Evolutionary conservation across 2,797 vertebrate genomes (phyloP).

Genomic region (Silurus lanzhouensis): DNA sequence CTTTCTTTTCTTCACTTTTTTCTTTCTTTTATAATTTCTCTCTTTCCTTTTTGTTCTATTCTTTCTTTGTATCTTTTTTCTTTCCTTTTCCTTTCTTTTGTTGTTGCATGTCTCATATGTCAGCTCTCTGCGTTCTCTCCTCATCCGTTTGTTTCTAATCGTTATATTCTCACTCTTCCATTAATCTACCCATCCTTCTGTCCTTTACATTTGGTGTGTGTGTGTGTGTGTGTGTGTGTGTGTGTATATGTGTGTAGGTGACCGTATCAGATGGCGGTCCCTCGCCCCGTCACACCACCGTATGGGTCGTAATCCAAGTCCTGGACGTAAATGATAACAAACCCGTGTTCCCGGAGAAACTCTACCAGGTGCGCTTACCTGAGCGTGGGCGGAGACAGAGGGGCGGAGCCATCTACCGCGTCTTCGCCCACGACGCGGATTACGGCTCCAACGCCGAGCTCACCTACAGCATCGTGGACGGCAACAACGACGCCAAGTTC

Average conservation of each 20-base stretch:
- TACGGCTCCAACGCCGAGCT: slow-evolving; percentile 92
- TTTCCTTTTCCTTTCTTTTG: not conserved
- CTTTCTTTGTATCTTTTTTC: too few relatives aligned
- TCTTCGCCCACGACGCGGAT: slow-evolving; percentile 90
- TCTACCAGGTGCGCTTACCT: slow-evolving; percentile 91
- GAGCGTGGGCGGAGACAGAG: slow-evolving; percentile 91
- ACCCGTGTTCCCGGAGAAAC: slow-evolving; percentile 90
- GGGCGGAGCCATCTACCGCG: slow-evolving; percentile 89
- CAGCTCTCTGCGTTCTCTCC: not conserved
- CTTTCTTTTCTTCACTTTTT: too few relatives aligned
- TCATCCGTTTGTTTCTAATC: not conserved
- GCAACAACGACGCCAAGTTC: slow-evolving; percentile 92
- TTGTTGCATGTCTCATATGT: not conserved
- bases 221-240: slow-evolving; percentile 7
- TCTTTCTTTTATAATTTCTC: not conserved
- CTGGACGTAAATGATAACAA: slow-evolving; percentile 97
- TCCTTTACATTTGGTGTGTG: not conserved
- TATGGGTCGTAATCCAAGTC: slow-evolving; percentile 92
- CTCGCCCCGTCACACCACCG: slow-evolving; percentile 82
- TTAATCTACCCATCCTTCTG: not conserved
- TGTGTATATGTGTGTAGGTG: slow-evolving; percentile 74
- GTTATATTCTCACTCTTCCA: not conserved
- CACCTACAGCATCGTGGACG: slow-evolving; percentile 90
- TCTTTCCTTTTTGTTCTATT: not conserved
- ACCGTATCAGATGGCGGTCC: slow-evolving; percentile 86